phyloP scores from a whole-genome alignment of 2,888 invertebrate species.

The Palloptera scutellata region DNA sequence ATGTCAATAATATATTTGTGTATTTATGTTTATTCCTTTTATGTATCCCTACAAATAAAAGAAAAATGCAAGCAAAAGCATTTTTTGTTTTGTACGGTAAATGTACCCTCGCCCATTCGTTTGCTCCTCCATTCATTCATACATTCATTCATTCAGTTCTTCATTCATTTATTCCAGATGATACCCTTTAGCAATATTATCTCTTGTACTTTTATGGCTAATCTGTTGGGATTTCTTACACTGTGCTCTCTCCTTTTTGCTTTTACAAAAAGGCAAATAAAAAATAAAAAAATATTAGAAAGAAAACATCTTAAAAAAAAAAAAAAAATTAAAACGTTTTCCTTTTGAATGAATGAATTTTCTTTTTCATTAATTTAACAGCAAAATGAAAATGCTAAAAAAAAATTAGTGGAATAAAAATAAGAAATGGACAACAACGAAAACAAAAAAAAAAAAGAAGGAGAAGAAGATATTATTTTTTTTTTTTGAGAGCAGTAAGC shows the following conservation, averaged over 20 bases:
- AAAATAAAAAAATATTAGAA: neutral
- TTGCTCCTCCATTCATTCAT: too few relatives aligned
- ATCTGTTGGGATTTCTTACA: constrained; percentile 45
- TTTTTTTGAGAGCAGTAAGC: too few relatives aligned
- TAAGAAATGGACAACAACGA: neutral
- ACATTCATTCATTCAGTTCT: neutral
- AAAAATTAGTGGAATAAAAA: neutral
- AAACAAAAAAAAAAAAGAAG: neutral
- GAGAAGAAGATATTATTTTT: too few relatives aligned
- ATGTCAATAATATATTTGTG: neutral
- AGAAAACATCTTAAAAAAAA: neutral
- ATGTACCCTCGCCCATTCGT: too few relatives aligned
- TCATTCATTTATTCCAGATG: neutral
- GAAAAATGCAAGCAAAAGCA: constrained; percentile 20
- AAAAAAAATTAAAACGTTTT: constrained; percentile 7
- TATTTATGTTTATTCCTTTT: too few relatives aligned
- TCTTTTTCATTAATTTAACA: constrained; percentile 51
- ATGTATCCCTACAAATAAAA: neutral
- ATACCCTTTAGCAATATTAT: constrained; percentile 23
- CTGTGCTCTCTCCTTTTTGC: constrained; percentile 2
- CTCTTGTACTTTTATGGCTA: constrained; percentile 36
- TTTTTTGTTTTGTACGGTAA: neutral
- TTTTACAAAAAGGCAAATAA: neutral
- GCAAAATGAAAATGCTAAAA: constrained; percentile 21
- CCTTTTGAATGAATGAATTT: constrained; percentile 41